These are phyloP conservation scores for Clinocottus analis DNA, from an alignment of 2,113 vertebrate species.

Conservation along the genomic window DNA sequence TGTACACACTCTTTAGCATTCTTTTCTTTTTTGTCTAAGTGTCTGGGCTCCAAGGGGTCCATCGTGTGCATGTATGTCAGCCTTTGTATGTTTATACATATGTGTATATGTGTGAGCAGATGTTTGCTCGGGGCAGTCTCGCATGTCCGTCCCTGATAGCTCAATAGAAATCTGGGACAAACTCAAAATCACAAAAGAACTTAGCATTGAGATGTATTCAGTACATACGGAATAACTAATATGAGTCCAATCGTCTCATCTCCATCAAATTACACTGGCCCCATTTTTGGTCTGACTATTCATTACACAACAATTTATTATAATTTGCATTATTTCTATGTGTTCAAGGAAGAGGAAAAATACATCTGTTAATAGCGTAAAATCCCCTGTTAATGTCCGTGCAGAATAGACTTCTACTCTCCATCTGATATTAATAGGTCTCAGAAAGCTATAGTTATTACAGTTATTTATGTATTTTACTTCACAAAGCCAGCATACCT, in stretches of 20 bases:
- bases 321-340: slow-evolving; percentile 77
- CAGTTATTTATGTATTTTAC: slow-evolving; percentile 81
- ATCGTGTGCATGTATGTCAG: slow-evolving; percentile 64
- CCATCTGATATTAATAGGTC: slow-evolving; percentile 77
- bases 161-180: slow-evolving; percentile 77
- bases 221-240: slow-evolving; percentile 67
- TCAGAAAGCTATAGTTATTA: slow-evolving; percentile 74
- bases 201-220: slow-evolving; percentile 64
- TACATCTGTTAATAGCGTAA: slow-evolving; percentile 76
- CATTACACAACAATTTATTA: slow-evolving; percentile 79
- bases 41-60: slow-evolving; percentile 50
- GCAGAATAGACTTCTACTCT: slow-evolving; percentile 61
- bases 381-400: slow-evolving; percentile 73
- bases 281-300: slow-evolving; percentile 67
- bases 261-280: slow-evolving; percentile 58
- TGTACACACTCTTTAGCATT: slow-evolving; percentile 35
- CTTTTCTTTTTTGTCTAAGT: slow-evolving; percentile 24
- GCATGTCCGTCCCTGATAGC: slow-evolving; percentile 76
- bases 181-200: slow-evolving; percentile 77
- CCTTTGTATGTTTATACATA: slow-evolving; percentile 73
- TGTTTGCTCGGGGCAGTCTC: slow-evolving; percentile 79
- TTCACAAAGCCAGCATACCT: slow-evolving; percentile 77
- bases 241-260: slow-evolving; percentile 54
- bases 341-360: slow-evolving; percentile 80
- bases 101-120: slow-evolving; percentile 82